These are phyloP conservation scores for Xiphydria camelus DNA, from an alignment of 2,888 invertebrate species.

Conservation along the genomic window DNA sequence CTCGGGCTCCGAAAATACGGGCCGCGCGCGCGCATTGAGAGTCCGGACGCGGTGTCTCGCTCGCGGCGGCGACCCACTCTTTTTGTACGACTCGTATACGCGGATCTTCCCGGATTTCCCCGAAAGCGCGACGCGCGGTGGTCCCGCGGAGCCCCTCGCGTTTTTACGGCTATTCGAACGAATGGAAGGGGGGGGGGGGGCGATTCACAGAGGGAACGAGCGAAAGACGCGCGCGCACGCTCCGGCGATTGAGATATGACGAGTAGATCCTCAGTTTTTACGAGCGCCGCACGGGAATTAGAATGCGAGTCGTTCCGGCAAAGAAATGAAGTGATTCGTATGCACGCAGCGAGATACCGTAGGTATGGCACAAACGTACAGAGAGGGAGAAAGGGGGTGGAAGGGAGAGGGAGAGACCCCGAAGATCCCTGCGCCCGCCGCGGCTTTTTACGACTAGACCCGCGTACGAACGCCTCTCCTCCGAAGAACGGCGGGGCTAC, in stretches of 20 bases:
- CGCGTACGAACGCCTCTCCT: conserved; percentile 4
- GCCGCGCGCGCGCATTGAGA: too few relatives aligned
- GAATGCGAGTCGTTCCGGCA: conserved; percentile 17
- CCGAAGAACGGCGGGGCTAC: too few relatives aligned
- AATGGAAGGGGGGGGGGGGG: too few relatives aligned
- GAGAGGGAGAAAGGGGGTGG: too few relatives aligned
- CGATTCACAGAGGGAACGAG: background rate
- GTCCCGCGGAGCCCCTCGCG: too few relatives aligned
- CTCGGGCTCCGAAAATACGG: too few relatives aligned
- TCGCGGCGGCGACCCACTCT: too few relatives aligned
- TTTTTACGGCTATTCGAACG: too few relatives aligned
- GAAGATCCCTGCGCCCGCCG: conserved; percentile 3
- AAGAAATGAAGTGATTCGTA: conserved; percentile 47
- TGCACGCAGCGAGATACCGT: conserved; percentile 26
- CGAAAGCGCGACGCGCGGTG: too few relatives aligned
- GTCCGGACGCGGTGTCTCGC: too few relatives aligned
- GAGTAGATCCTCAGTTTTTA: conserved; percentile 4
- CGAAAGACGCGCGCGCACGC: background rate
- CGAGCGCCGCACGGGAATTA: conserved; percentile 4
- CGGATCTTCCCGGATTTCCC: too few relatives aligned
- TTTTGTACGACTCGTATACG: too few relatives aligned
- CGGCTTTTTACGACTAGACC: conserved; percentile 7
- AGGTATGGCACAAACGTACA: conserved; percentile 8
- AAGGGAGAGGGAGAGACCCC: conserved; percentile 5
- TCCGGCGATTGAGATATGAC: conserved; percentile 10